These are phyloP conservation scores for Barnardius zonarius DNA, from an alignment of 2,113 vertebrate genomes.

Conservation along the genomic window DNA sequence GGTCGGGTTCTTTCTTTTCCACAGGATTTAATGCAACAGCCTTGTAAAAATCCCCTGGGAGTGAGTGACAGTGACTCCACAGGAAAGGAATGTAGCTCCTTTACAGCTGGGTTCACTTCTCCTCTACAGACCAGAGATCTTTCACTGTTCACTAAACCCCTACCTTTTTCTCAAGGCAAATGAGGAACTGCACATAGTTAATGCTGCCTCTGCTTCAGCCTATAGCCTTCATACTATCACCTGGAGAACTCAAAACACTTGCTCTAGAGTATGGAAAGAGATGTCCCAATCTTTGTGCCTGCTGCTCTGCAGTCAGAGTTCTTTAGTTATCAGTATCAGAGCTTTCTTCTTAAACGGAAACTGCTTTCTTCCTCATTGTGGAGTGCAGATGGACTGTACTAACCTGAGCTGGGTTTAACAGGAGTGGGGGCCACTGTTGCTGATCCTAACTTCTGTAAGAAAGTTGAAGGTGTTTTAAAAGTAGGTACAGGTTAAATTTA, in stretches of 20 bases:
- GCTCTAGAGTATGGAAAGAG: neutral
- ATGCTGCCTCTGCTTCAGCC: neutral
- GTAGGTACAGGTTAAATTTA: neutral
- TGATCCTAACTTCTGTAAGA: neutral
- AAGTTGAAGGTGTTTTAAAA: neutral
- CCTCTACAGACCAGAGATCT: neutral
- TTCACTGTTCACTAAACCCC: neutral
- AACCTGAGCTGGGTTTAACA: neutral
- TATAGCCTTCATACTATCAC: neutral
- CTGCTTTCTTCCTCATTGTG: neutral
- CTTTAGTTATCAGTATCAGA: neutral
- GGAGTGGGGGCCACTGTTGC: neutral
- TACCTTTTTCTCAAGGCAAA: neutral
- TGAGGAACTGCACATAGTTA: neutral
- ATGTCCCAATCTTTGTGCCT: neutral
- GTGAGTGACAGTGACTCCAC: conserved; percentile 19
- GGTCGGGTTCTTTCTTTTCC: neutral
- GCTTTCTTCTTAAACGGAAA: neutral
- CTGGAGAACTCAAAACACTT: neutral
- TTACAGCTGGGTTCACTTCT: neutral
- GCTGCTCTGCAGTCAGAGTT: neutral
- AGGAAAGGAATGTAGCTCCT: conserved; percentile 38
- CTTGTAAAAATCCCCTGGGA: conserved; percentile 12
- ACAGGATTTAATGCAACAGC: neutral
- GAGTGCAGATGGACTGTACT: neutral